Conservation (phyloP, 1,140 invertebrate species). For the Lerema accius region DNA sequence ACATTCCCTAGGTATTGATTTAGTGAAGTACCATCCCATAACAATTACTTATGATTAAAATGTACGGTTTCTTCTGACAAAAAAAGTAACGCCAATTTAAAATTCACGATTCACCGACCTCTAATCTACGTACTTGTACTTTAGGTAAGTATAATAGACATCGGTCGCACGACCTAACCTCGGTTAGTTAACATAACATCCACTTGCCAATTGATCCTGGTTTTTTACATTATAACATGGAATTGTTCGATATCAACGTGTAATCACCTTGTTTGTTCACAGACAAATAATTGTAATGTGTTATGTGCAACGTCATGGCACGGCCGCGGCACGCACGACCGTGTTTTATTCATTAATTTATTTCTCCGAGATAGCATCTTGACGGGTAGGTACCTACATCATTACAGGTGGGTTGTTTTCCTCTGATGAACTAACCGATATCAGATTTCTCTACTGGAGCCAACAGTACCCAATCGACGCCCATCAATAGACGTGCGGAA, state of each 20-base stretch:
- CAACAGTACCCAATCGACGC: constrained; percentile 43
- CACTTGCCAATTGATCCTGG: constrained; percentile 1
- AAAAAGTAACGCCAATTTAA: constrained; percentile 18
- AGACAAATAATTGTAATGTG: constrained; percentile 51
- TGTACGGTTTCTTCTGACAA: constrained; percentile 12
- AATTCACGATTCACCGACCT: background rate
- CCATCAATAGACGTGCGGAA: constrained; percentile 60
- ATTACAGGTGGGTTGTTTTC: constrained; percentile 74
- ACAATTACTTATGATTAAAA: constrained; percentile 3
- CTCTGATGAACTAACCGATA: constrained; percentile 67
- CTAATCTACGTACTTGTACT: background rate
- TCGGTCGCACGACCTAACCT: constrained; percentile 16
- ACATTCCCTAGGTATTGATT: too few relatives aligned
- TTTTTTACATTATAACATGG: constrained; percentile 16
- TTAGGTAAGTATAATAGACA: background rate
- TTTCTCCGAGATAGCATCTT: constrained; percentile 72
- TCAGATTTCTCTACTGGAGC: constrained; percentile 48
- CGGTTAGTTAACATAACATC: constrained; percentile 15
- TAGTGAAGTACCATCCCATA: background rate
- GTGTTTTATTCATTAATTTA: constrained; percentile 72
- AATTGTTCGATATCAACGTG: background rate
- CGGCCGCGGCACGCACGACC: constrained; percentile 54
- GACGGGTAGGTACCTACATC: constrained; percentile 62
- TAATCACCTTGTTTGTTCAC: constrained; percentile 28
- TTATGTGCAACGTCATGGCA: constrained; percentile 62